phyloP scores from a whole-genome alignment of 2,888 invertebrate genomes.

The Hemithea aestivaria region DNA sequence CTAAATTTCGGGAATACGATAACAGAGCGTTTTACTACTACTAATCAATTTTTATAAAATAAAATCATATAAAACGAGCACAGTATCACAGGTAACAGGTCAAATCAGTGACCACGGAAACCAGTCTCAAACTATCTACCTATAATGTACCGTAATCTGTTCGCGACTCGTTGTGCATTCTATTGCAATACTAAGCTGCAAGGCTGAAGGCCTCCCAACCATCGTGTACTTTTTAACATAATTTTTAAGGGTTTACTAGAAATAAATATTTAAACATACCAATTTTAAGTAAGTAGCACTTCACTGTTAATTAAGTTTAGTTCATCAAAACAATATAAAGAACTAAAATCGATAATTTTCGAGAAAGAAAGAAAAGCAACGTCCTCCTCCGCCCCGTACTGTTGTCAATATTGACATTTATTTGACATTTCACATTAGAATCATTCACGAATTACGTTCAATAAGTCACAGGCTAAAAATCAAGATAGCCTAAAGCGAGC shows the following conservation, averaged over 20 bases:
- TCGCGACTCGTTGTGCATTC: constrained; percentile 16
- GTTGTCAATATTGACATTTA: too few species aligned
- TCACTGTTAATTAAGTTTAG: constrained; percentile 1
- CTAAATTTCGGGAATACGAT: too few species aligned
- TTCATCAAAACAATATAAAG: constrained; percentile 3
- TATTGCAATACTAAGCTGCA: constrained; percentile 15
- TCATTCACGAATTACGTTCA: too few species aligned
- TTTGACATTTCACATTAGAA: too few species aligned
- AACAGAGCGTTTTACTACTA: too few species aligned
- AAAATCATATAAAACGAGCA: not conserved
- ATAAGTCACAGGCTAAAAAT: too few species aligned
- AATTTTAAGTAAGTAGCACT: constrained; percentile 1
- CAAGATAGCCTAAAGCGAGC: too few species aligned
- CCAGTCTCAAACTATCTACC: constrained; percentile 13
- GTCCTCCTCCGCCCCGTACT: constrained; percentile 4
- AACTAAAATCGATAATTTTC: constrained; percentile 1
- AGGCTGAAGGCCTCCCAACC: too few species aligned
- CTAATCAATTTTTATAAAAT: too few species aligned
- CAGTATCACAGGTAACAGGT: constrained; percentile 1
- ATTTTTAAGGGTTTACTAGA: not conserved
- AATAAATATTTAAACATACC: constrained; percentile 6
- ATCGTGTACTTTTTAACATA: constrained; percentile 1
- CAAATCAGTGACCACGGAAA: constrained; percentile 13
- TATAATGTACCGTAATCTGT: constrained; percentile 27
- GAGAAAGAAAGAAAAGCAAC: not conserved